These are phyloP conservation scores for Seira musarum DNA, from an alignment of 2,888 invertebrate genomes.

Conservation along the genomic window DNA sequence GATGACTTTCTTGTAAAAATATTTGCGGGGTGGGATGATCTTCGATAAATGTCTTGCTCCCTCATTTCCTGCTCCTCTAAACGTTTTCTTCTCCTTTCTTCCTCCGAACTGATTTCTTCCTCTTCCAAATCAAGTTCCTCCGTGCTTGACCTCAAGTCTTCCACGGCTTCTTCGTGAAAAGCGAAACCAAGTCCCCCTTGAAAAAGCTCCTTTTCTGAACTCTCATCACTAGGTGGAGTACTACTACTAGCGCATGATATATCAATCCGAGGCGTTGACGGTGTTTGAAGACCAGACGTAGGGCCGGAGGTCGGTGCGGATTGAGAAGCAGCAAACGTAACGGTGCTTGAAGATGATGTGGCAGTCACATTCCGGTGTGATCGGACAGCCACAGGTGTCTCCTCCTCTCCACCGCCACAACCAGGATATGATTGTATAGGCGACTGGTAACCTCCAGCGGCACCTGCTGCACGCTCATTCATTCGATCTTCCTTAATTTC, in stretches of 20 bases:
- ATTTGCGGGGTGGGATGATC: conserved; percentile 68
- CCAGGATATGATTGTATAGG: conserved; percentile 77
- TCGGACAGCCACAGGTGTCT: conserved; percentile 66
- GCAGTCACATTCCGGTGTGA: conserved; percentile 53
- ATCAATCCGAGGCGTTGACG: conserved; percentile 88
- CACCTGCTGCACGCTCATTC: conserved; percentile 39
- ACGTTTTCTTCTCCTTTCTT: conserved; percentile 67
- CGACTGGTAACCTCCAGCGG: conserved; percentile 73
- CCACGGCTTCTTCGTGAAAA: conserved; percentile 81
- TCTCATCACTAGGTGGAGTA: conserved; percentile 88
- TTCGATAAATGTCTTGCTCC: conserved; percentile 58
- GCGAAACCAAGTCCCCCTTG: conserved; percentile 67
- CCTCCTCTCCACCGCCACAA: conserved; percentile 72
- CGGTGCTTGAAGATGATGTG: conserved; percentile 62
- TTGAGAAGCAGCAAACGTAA: conserved; percentile 60
- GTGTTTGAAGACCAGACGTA: conserved; percentile 75
- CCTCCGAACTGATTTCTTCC: conserved; percentile 74
- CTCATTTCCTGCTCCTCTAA: conserved; percentile 51
- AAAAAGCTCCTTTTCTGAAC: conserved; percentile 87
- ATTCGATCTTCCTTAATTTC: conserved; percentile 73
- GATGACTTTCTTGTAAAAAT: conserved; percentile 64
- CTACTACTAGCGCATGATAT: conserved; percentile 91
- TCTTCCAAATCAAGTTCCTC: conserved; percentile 87
- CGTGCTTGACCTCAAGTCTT: conserved; percentile 88
- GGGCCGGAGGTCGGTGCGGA: conserved; percentile 63